Percentiles rank a stretch among this genome's conserved stretches.
Evolutionary conservation across 2,113 vertebrate species (phyloP).

Genomic region (Callipepla squamata): DNA sequence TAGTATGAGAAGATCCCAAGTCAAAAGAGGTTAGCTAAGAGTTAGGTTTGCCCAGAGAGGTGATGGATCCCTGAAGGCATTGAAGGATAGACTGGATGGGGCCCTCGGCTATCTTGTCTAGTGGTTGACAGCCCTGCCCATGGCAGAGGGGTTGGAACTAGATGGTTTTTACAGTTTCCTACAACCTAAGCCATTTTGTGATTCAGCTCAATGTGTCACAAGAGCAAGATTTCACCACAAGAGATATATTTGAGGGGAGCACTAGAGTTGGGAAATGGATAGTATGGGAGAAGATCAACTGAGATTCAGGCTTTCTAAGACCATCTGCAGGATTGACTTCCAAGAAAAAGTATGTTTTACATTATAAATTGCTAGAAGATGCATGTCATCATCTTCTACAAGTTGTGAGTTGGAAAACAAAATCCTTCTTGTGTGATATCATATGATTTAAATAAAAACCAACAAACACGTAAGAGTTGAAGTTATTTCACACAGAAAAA

Average conservation of each 20-base stretch:
- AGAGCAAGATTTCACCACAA: not conserved
- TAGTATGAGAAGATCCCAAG: not conserved
- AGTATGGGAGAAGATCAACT: not conserved
- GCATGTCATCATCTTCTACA: not conserved
- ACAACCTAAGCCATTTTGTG: not conserved
- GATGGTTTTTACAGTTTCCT: no score
- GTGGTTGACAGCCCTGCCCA: no score
- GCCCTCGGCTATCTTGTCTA: no score
- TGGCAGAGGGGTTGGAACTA: no score
- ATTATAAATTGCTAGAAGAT: not conserved
- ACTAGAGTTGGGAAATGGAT: not conserved
- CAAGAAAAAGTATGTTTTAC: not conserved
- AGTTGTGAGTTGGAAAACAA: not conserved
- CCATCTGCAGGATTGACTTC: not conserved
- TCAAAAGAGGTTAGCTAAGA: not conserved
- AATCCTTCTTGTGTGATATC: not conserved
- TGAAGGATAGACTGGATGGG: no score
- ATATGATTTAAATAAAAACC: not conserved
- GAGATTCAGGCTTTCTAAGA: not conserved
- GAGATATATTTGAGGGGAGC: fast-evolving
- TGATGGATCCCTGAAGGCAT: no score
- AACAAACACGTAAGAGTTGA: not conserved
- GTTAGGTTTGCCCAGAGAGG: not conserved
- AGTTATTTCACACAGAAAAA: not conserved
- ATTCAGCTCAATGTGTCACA: not conserved